Base-by-base conservation (phyloP, 2,113 vertebrate species). In the Perca schrenkii region DNA sequence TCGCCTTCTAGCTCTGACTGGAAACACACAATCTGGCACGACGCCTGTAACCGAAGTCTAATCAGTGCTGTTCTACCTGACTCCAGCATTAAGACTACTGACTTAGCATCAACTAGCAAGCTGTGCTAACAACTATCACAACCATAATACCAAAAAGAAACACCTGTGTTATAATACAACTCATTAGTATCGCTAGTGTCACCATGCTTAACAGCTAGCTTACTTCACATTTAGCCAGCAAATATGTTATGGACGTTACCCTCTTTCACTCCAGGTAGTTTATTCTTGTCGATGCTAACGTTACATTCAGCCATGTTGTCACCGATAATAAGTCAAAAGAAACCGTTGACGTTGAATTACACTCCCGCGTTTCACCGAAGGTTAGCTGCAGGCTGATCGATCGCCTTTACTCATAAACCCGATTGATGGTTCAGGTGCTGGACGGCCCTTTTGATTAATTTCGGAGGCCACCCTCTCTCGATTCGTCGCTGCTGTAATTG, bases 261-360 rank as follows among this genome's bases (percentile, higher is more conserved):
- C 86, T 96, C 94, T 95, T 95, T 96, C 49, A 96, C 95, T 94
- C 95, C 94, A 71, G 95, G 95, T 86, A 96, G 94, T 68, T 91
- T 95, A 11, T 96, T 92, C 90, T 96, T 84, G 90, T 96, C 95
- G 89, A 96, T 94, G 93, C 91, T 95, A 81, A 95, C 49, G 91
- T 91, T 84, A 92, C 88, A 92, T 85, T 96, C 95, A 91, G 95
- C 95, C 95, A 96, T 96, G 94, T 93, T 93, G 92, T 87, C 91
- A 84, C 79, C 60, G 75, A 84, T 88, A 84, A 79, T 83, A 73
- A 88, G 90, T 91, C 61, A 80, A 68, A 70, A 66, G 60, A 58
- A 50, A 61, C 3, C 84, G 87, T 73, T 88, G 90, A 85, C 77
- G 86, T 60, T 88, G 87, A 90, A 80, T 83, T 88, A 90, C 68